Percentiles rank a stretch among this genome's conserved stretches.
These are phyloP conservation scores for Phocoena sinus DNA, from an alignment of 2,113 vertebrate species.

Conservation along the genomic window DNA sequence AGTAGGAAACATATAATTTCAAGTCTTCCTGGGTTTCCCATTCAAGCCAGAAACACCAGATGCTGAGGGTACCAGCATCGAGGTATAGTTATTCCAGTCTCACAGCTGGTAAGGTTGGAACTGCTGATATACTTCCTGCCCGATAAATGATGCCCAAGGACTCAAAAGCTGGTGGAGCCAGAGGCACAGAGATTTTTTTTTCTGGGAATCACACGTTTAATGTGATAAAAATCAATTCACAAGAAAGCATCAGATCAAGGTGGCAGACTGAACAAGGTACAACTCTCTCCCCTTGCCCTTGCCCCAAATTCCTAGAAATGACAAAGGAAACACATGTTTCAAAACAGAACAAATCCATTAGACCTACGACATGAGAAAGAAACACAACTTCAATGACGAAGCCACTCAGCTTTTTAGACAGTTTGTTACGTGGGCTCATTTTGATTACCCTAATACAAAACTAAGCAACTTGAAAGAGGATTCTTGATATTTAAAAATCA, in stretches of 20 bases:
- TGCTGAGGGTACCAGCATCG: rapidly evolving
- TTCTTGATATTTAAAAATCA: neutral
- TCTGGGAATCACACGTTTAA: neutral
- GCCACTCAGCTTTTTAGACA: no score
- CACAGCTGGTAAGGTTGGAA: no score
- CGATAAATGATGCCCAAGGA: neutral
- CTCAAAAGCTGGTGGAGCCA: no score
- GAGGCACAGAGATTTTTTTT: neutral
- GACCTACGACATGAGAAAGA: neutral
- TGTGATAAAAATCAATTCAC: neutral
- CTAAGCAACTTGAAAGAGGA: neutral
- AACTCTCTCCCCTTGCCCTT: neutral
- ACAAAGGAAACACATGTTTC: neutral
- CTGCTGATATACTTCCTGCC: no score
- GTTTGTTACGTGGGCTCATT: neutral
- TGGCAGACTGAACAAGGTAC: neutral
- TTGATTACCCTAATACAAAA: neutral
- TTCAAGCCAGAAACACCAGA: rapidly evolving
- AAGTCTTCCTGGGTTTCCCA: neutral
- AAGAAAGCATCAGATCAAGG: neutral
- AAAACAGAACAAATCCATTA: neutral
- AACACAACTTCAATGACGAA: neutral
- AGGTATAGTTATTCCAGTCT: rapidly evolving
- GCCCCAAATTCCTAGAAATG: neutral
- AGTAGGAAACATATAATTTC: neutral